Conservation (phyloP, 2,888 invertebrate species). For the Drosophila aldrichi region DNA sequence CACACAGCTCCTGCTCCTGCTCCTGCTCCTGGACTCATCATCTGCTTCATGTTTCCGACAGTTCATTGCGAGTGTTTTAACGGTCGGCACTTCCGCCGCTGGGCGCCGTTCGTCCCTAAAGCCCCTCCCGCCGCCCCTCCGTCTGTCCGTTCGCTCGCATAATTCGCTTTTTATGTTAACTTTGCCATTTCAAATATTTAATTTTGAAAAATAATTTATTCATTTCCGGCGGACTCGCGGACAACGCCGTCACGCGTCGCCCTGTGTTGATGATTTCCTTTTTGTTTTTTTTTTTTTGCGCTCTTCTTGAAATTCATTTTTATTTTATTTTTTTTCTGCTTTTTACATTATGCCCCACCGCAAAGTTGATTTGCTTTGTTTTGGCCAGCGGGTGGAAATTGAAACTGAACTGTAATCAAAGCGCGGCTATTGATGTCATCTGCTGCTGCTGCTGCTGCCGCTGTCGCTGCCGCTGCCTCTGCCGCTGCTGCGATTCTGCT, state of each 20-base stretch:
- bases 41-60: slow-evolving; percentile 66
- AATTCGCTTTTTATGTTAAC: slow-evolving; percentile 79
- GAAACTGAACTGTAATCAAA: slow-evolving; percentile 80
- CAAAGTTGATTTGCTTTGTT: slow-evolving; percentile 69
- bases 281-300: background rate
- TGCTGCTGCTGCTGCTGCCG: slow-evolving; percentile 13
- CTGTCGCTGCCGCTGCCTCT: background rate
- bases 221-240: slow-evolving; percentile 69
- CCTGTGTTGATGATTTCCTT: slow-evolving; percentile 55
- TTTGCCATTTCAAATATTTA: slow-evolving; percentile 68
- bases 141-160: slow-evolving; percentile 54
- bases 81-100: slow-evolving; percentile 73
- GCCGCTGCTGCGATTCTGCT: background rate
- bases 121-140: background rate
- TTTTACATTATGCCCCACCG: slow-evolving; percentile 35
- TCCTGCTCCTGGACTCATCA: slow-evolving; percentile 5
- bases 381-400: slow-evolving; percentile 61
- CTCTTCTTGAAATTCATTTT: slow-evolving; percentile 21
- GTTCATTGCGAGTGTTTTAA: slow-evolving; percentile 81
- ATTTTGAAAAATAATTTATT: slow-evolving; percentile 77
- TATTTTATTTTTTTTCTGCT: slow-evolving; percentile 17
- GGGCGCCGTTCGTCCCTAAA: slow-evolving; percentile 27
- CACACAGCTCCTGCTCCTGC: background rate
- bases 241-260: slow-evolving; percentile 37
- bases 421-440: slow-evolving; percentile 74